These are phyloP conservation scores for Decapterus maruadsi DNA, from an alignment of 2,797 vertebrate species.

Conservation along the genomic window DNA sequence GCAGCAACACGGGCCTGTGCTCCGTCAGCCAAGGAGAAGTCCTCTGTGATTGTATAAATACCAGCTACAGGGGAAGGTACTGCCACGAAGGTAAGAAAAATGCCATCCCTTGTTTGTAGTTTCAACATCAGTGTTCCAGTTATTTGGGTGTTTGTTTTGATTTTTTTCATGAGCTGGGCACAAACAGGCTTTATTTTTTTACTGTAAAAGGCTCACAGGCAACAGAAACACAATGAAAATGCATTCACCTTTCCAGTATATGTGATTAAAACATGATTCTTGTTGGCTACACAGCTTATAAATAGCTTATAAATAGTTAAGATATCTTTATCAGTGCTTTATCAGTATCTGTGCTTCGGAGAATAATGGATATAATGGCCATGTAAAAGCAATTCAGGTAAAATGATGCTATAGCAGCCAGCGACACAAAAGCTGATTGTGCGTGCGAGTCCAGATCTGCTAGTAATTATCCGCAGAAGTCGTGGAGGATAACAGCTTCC, in stretches of 20 bases:
- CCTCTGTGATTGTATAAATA: slow-evolving; percentile 91
- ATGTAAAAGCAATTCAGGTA: slow-evolving; percentile 57
- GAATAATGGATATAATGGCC: slow-evolving; percentile 72
- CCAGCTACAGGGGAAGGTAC: slow-evolving; percentile 90
- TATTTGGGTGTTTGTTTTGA: neutral
- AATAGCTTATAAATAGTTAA: slow-evolving; percentile 39
- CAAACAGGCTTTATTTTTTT: neutral
- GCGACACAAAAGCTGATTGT: slow-evolving; percentile 37
- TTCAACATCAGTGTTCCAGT: neutral
- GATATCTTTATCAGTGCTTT: too few relatives aligned
- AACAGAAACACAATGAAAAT: neutral
- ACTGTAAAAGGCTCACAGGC: neutral
- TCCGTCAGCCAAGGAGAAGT: slow-evolving; percentile 88
- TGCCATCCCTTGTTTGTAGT: slow-evolving; percentile 5
- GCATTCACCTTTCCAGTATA: neutral
- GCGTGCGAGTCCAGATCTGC: slow-evolving; percentile 38
- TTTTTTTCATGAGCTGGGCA: neutral
- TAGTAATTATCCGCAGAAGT: slow-evolving; percentile 54
- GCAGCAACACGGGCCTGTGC: slow-evolving; percentile 89
- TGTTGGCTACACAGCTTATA: neutral
- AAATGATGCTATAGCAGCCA: slow-evolving; percentile 44
- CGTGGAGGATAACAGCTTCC: slow-evolving; percentile 47
- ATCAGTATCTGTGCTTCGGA: slow-evolving; percentile 51
- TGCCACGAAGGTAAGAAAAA: slow-evolving; percentile 92
- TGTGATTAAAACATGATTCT: neutral